These are phyloP conservation scores for Rhyacichthys aspro DNA, from an alignment of 2,797 vertebrate genomes.

Conservation along the genomic window DNA sequence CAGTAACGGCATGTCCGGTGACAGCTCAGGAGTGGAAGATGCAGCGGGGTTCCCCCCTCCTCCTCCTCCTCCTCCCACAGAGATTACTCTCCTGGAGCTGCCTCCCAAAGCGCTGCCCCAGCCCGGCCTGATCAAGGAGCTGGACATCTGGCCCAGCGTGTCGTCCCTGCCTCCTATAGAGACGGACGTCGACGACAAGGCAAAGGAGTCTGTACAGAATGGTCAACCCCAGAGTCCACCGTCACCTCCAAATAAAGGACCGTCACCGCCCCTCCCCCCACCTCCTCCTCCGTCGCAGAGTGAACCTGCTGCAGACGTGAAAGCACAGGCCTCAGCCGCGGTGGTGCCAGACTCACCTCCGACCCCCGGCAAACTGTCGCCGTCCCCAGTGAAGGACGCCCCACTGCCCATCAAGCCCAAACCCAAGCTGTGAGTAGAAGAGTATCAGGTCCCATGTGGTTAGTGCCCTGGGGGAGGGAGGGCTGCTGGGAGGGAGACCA, in stretches of 20 bases:
- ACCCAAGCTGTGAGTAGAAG: conserved; percentile 94
- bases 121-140: conserved; percentile 74
- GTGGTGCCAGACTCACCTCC: conserved; percentile 41
- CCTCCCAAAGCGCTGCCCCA: conserved; percentile 78
- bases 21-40: conserved; percentile 80
- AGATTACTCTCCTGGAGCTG: conserved; percentile 87
- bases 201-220: conserved; percentile 68
- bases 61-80: conserved; percentile 82
- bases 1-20: conserved; percentile 78
- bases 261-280: conserved; percentile 32
- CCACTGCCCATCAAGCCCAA: conserved; percentile 94
- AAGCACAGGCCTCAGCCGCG: conserved; percentile 20
- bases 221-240: conserved; percentile 74
- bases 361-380: conserved; percentile 62
- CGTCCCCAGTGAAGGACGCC: conserved; percentile 84
- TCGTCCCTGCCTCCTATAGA: conserved; percentile 75
- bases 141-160: conserved; percentile 80
- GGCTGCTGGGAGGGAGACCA: background rate
- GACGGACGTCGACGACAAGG: conserved; percentile 60
- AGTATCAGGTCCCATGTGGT: conserved; percentile 22
- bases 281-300: conserved; percentile 42
- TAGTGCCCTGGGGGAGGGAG: conserved; percentile 21
- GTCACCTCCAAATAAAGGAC: conserved; percentile 54
- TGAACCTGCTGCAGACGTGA: conserved; percentile 15
- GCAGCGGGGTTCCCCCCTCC: conserved; percentile 83